Conservation (phyloP, 2,888 invertebrate species). For the Drosophila koepferae region DNA sequence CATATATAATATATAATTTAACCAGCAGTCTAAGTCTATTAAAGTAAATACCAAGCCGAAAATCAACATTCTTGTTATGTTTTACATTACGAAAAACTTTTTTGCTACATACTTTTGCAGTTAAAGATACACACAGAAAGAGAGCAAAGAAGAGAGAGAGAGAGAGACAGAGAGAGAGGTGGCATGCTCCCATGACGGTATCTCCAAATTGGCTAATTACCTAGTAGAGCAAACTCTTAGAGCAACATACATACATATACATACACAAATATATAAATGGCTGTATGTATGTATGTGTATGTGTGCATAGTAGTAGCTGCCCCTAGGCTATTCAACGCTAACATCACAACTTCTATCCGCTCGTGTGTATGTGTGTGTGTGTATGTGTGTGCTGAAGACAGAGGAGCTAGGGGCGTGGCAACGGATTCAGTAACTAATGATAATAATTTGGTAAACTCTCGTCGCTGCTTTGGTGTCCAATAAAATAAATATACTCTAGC, state of each 20-base stretch:
- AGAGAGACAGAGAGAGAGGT: neutral
- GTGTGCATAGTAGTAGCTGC: conserved; percentile 18
- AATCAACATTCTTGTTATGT: conserved; percentile 52
- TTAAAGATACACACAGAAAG: conserved; percentile 2
- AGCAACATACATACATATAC: neutral
- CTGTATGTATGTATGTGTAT: neutral
- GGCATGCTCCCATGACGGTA: conserved; percentile 35
- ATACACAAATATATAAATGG: conserved; percentile 2
- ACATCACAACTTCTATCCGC: conserved; percentile 22
- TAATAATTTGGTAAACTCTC: conserved; percentile 77
- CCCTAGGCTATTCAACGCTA: conserved; percentile 48
- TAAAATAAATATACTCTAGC: conserved; percentile 73
- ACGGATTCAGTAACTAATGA: conserved; percentile 69
- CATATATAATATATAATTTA: neutral
- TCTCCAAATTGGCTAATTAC: conserved; percentile 70
- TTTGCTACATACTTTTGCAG: conserved; percentile 8
- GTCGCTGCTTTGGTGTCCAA: conserved; percentile 62
- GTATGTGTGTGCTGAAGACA: neutral
- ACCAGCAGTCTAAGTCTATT: conserved; percentile 15
- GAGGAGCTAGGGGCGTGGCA: neutral
- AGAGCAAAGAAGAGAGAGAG: neutral
- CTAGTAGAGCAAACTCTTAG: conserved; percentile 44
- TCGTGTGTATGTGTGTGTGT: conserved; percentile 4
- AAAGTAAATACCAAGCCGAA: conserved; percentile 20
- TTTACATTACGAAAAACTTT: conserved; percentile 64